Conservation (phyloP, 2,113 vertebrate species). For the Gambusia holbrooki region DNA sequence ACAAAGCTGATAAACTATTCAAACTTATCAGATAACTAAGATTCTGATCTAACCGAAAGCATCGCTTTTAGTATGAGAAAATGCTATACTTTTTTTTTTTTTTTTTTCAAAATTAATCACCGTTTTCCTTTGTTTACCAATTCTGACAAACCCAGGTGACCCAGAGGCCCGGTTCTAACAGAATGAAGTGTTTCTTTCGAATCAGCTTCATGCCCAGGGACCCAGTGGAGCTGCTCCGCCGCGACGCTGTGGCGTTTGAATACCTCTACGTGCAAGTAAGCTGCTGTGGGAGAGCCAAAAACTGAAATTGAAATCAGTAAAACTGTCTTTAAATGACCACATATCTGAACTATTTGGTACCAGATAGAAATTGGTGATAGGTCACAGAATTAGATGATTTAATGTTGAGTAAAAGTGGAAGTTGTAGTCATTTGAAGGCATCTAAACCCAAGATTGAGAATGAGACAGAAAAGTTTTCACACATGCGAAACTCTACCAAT, state of each 20-base stretch:
- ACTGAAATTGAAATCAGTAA: neutral
- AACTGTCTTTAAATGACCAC: neutral
- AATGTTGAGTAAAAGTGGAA: neutral
- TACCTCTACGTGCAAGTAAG: conserved; percentile 96
- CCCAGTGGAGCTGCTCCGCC: conserved; percentile 92
- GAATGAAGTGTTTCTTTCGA: conserved; percentile 97
- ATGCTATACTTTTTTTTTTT: neutral
- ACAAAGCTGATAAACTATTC: conserved; percentile 4
- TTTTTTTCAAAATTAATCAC: neutral
- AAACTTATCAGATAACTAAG: neutral
- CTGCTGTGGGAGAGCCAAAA: neutral
- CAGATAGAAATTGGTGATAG: neutral
- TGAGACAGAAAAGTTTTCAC: too few relatives aligned
- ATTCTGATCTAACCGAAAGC: neutral
- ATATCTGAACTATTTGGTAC: neutral
- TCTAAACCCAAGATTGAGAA: conserved; percentile 4
- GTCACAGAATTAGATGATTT: neutral
- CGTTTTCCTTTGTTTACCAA: too few relatives aligned
- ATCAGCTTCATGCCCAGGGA: conserved; percentile 97
- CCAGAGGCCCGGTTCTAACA: conserved; percentile 91
- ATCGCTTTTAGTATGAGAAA: neutral
- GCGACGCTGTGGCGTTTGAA: conserved; percentile 95
- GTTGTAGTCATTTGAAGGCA: conserved; percentile 25
- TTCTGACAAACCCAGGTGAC: conserved; percentile 84
- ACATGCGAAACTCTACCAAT: too few relatives aligned